Percentiles rank a stretch among this genome's conserved stretches.
These are phyloP conservation scores for Neoniphon sammara DNA, from an alignment of 2,797 vertebrate genomes.

Conservation along the genomic window DNA sequence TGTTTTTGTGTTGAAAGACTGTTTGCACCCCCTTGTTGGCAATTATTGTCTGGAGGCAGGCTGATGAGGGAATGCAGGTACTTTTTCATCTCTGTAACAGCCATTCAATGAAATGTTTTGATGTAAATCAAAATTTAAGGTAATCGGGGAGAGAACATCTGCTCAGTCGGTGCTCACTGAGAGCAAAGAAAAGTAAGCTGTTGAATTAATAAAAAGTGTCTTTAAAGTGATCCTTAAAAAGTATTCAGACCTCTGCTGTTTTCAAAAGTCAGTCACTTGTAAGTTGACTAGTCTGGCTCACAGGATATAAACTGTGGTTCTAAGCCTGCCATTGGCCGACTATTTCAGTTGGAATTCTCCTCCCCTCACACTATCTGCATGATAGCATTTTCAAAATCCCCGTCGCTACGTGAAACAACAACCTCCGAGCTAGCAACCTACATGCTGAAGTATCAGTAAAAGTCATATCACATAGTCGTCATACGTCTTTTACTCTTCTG, in stretches of 20 bases:
- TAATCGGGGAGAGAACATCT: not conserved
- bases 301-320: no score
- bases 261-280: constrained; percentile 5
- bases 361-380: no score
- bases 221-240: constrained; percentile 4
- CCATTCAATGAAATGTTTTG: constrained; percentile 51
- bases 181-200: constrained; percentile 12
- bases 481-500: no score
- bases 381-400: no score
- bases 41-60: constrained; percentile 61
- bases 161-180: constrained; percentile 12
- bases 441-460: no score
- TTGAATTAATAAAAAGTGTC: constrained; percentile 21
- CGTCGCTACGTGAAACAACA: no score
- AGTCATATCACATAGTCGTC: no score
- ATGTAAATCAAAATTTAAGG: constrained; percentile 57
- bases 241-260: not conserved
- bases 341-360: no score
- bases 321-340: no score
- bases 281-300: no score
- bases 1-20: constrained; percentile 62
- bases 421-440: no score
- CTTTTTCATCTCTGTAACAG: constrained; percentile 50
- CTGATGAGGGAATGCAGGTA: constrained; percentile 52
- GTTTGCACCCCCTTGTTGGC: constrained; percentile 44